Conservation (phyloP, 2,888 invertebrate species). For the Seira sanloemensis region DNA sequence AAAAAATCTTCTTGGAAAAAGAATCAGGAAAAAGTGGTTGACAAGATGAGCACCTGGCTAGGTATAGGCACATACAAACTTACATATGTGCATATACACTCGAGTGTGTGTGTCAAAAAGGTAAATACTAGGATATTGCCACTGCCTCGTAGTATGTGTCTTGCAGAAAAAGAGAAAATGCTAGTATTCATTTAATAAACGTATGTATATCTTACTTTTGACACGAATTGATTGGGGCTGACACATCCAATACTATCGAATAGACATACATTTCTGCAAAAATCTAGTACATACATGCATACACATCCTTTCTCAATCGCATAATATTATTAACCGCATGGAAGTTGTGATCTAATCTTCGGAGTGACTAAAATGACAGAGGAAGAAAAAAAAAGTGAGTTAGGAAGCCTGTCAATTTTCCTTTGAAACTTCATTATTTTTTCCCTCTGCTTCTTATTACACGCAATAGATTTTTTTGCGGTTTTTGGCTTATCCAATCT, state of each 20-base stretch:
- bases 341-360: constrained; percentile 16
- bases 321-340: constrained; percentile 7
- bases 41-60: too few species aligned
- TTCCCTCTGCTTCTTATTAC: not conserved
- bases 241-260: not conserved
- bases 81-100: too few species aligned
- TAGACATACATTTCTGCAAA: not conserved
- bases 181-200: too few species aligned
- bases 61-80: too few species aligned
- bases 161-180: too few species aligned
- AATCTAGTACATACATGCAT: too few species aligned
- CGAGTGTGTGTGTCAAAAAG: too few species aligned
- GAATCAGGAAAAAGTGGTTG: too few species aligned
- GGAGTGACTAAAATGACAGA: constrained; percentile 10
- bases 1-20: too few species aligned
- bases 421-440: constrained; percentile 13
- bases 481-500: constrained; percentile 12
- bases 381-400: constrained; percentile 8
- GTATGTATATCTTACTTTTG: not conserved
- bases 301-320: not conserved
- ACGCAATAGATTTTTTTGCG: not conserved
- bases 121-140: too few species aligned
- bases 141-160: too few species aligned
- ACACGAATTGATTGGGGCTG: constrained; percentile 3
- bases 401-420: constrained; percentile 15